A percentile compares a stretch with the other conserved stretches of the same genome.
Evolutionary conservation across 2,888 invertebrate genomes (phyloP).

Genomic region (Glyphotaelius pellucidus): DNA sequence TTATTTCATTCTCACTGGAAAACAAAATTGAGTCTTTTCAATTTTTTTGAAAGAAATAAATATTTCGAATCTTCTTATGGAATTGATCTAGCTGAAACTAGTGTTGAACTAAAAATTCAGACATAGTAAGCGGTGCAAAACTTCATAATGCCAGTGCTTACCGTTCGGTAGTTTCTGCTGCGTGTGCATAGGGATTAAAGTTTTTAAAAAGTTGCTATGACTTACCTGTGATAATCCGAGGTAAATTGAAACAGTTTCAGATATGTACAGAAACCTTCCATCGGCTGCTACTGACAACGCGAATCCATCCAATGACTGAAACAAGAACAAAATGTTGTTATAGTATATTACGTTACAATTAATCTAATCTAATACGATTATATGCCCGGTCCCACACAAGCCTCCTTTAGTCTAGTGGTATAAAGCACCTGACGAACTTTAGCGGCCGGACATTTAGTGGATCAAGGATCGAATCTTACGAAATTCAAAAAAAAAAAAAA

Average conservation of each 20-base stretch:
- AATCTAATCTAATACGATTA: too few relatives aligned
- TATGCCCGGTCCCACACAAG: too few relatives aligned
- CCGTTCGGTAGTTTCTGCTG: background rate
- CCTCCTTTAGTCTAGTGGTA: too few relatives aligned
- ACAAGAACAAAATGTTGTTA: constrained; percentile 69
- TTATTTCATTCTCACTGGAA: background rate
- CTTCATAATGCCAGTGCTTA: background rate
- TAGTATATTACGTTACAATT: too few relatives aligned
- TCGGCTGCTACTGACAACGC: constrained; percentile 96
- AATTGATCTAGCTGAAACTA: background rate
- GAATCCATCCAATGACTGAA: constrained; percentile 97
- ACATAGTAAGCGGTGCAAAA: background rate
- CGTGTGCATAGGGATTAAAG: too few relatives aligned
- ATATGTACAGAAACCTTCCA: constrained; percentile 99
- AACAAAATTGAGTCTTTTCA: background rate
- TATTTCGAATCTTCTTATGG: background rate
- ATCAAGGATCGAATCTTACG: too few relatives aligned
- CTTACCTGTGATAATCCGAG: constrained; percentile 99
- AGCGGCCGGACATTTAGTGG: too few relatives aligned
- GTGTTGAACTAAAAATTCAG: background rate
- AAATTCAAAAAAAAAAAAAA: too few relatives aligned
- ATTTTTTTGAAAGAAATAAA: background rate
- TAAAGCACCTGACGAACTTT: too few relatives aligned
- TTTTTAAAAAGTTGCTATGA: constrained; percentile 65
- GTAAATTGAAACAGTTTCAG: constrained; percentile 99